Percentiles rank a stretch among this genome's conserved stretches.
These are phyloP conservation scores for Camponotus fellah DNA, from an alignment of 2,888 invertebrate species.

Conservation along the genomic window DNA sequence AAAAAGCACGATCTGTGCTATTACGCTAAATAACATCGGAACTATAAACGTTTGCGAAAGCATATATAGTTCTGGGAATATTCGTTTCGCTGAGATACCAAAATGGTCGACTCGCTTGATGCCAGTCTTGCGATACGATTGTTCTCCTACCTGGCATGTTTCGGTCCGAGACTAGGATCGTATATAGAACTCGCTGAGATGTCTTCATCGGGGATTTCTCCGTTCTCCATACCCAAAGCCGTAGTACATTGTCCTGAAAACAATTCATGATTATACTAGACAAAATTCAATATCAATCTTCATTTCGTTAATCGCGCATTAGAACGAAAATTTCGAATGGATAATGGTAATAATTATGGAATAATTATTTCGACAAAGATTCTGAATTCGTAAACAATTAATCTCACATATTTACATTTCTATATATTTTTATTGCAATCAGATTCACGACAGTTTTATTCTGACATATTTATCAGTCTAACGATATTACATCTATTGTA, in stretches of 20 bases:
- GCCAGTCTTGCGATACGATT: conserved; percentile 73
- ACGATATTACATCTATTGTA: conserved; percentile 35
- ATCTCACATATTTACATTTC: not conserved
- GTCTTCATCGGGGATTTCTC: conserved; percentile 85
- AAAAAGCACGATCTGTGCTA: not conserved
- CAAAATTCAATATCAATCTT: conserved; percentile 66
- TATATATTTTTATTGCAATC: not conserved
- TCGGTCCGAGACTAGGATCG: conserved; percentile 84
- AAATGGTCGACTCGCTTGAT: conserved; percentile 56
- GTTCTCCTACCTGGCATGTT: conserved; percentile 84
- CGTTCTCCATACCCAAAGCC: conserved; percentile 84
- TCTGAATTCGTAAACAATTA: not conserved
- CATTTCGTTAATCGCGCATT: conserved; percentile 55
- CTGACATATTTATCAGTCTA: not conserved
- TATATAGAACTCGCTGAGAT: conserved; percentile 85
- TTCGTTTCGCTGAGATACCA: conserved; percentile 57
- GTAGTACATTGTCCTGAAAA: conserved; percentile 84
- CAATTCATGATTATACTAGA: conserved; percentile 71
- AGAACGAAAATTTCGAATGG: conserved; percentile 12
- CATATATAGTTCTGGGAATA: conserved; percentile 26
- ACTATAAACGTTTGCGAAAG: conserved; percentile 9
- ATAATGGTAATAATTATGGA: conserved; percentile 15
- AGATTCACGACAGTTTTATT: not conserved
- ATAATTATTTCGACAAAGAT: conserved; percentile 20
- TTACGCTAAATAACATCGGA: not conserved